phyloP scores from a whole-genome alignment of 2,797 vertebrate species.

The Melanotaenia boesemani region DNA sequence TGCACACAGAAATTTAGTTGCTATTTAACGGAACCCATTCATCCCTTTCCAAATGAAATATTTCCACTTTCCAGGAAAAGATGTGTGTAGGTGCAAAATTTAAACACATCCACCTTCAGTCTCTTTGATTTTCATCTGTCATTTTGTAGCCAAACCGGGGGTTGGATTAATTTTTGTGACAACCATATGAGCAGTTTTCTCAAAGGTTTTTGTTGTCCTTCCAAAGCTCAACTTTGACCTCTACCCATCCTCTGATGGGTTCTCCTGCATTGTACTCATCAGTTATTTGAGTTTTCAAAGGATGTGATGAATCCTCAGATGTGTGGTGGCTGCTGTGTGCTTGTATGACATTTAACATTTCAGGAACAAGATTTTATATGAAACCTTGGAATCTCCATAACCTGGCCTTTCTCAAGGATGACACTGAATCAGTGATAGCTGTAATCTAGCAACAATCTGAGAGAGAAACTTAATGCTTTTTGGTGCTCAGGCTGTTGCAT shows the following conservation, averaged over 20 bases:
- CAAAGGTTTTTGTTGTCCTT: too few relatives aligned
- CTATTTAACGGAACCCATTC: too few relatives aligned
- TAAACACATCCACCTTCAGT: background rate
- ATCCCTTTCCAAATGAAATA: too few relatives aligned
- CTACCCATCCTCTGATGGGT: background rate
- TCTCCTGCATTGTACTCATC: background rate
- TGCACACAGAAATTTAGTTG: background rate
- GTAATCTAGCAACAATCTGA: background rate
- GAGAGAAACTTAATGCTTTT: background rate
- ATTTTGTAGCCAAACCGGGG: background rate
- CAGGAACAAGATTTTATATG: background rate
- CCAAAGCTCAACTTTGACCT: background rate
- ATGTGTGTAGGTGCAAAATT: background rate
- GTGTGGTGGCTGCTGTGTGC: background rate
- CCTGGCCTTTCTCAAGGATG: background rate
- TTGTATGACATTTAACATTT: background rate
- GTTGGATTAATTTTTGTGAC: background rate
- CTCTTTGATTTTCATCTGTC: background rate
- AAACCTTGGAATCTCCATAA: background rate
- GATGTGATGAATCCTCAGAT: background rate
- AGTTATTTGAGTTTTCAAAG: background rate
- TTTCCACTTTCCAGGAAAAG: too few relatives aligned
- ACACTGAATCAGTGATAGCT: background rate
- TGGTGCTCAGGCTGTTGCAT: background rate
- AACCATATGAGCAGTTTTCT: background rate